Conservation (phyloP, 1,140 invertebrate species). For the Aphis gossypii region DNA sequence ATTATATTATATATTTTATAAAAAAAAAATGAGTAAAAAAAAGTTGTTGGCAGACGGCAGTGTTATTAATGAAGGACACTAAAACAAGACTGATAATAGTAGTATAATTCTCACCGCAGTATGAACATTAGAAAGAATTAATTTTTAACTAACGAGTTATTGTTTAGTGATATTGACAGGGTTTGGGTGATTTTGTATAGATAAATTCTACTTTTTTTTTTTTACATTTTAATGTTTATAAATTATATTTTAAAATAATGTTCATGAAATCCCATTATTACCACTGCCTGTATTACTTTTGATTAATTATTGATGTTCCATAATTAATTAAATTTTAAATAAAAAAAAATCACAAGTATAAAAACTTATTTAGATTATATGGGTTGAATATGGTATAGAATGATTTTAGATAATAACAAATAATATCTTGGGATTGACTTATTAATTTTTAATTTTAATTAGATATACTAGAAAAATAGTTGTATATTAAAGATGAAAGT, state of each 20-base stretch:
- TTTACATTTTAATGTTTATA: not conserved
- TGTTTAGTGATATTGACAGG: not conserved
- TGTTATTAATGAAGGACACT: not conserved
- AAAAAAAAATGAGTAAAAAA: not conserved
- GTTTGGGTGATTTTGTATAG: too few relatives aligned
- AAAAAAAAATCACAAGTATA: not conserved
- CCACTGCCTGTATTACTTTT: not conserved
- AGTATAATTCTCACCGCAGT: not conserved
- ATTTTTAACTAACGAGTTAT: not conserved
- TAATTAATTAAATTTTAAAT: not conserved
- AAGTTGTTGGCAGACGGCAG: not conserved
- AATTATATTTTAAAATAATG: not conserved
- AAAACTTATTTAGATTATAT: not conserved
- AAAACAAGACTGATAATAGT: not conserved
- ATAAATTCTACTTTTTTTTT: too few relatives aligned
- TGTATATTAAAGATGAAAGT: not conserved
- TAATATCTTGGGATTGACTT: not conserved
- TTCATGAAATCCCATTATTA: not conserved
- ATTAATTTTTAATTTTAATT: not conserved
- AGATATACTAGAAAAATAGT: not conserved
- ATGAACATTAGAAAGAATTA: not conserved
- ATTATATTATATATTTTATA: not conserved
- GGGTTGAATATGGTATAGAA: too few relatives aligned
- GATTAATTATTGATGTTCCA: not conserved
- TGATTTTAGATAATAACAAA: not conserved